A percentile compares a stretch with the other conserved stretches of the same genome.
These are phyloP conservation scores for Protobothrops mucrosquamatus DNA, from an alignment of 2,113 vertebrate genomes.

Conservation along the genomic window DNA sequence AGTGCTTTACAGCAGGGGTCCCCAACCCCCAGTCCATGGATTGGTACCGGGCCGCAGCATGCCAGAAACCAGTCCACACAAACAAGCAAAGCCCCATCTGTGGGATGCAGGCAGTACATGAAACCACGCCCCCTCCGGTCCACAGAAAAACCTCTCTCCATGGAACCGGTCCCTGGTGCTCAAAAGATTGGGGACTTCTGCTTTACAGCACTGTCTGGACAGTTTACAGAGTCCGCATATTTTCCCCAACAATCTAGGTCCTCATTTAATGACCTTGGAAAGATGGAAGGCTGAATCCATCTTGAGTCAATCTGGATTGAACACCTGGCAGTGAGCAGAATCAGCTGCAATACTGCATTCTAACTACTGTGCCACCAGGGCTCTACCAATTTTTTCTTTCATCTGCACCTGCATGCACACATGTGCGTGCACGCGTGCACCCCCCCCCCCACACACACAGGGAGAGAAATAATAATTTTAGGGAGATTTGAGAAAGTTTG, in stretches of 20 bases:
- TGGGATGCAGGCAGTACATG: no score
- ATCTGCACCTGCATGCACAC: background rate
- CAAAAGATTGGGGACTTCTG: background rate
- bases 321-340: background rate
- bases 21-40: no score
- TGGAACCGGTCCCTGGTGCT: no score
- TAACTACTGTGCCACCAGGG: background rate
- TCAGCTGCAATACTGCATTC: background rate
- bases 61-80: no score
- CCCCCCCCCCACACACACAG: background rate
- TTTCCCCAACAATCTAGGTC: background rate
- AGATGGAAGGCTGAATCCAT: background rate
- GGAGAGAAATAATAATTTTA: background rate
- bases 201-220: background rate
- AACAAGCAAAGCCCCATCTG: no score
- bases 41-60: rapidly evolving
- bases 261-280: background rate
- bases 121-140: no score
- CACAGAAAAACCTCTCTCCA: no score
- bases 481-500: background rate
- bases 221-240: background rate
- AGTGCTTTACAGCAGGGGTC: no score
- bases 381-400: background rate
- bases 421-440: background rate
- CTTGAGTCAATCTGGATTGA: background rate